Conservation (phyloP, 2,888 invertebrate species). For the Limenitis camilla region DNA sequence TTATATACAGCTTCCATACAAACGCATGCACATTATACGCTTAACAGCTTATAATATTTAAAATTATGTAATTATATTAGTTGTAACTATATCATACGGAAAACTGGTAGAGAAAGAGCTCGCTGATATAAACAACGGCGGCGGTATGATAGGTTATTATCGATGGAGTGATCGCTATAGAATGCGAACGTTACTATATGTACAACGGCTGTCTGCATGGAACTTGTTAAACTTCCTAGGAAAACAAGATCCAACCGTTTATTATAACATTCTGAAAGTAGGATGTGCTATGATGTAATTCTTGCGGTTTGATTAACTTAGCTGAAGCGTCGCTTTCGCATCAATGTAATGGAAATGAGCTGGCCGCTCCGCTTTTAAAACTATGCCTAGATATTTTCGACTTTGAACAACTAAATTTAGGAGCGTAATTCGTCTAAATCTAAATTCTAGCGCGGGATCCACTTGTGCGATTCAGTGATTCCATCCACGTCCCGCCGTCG, state of each 20-base stretch:
- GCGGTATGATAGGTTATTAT: neutral
- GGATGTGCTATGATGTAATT: constrained; percentile 35
- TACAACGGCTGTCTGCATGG: constrained; percentile 13
- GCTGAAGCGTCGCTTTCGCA: constrained; percentile 40
- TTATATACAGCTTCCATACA: constrained; percentile 17
- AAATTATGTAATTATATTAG: too few species aligned
- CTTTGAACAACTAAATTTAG: constrained; percentile 24
- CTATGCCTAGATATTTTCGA: neutral
- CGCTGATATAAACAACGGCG: neutral
- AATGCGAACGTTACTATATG: constrained; percentile 16
- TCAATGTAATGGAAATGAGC: constrained; percentile 46
- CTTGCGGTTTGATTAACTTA: constrained; percentile 39
- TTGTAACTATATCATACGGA: too few species aligned
- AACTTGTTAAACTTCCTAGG: constrained; percentile 38
- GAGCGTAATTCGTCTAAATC: constrained; percentile 26
- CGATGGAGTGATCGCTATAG: constrained; percentile 5
- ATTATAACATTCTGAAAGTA: constrained; percentile 23
- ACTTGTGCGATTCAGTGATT: constrained; percentile 46
- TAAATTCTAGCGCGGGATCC: constrained; percentile 34
- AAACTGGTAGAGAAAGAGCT: neutral
- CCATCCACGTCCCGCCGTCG: constrained; percentile 49
- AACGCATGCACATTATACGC: constrained; percentile 43
- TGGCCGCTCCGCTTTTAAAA: constrained; percentile 29
- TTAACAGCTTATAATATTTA: too few species aligned
- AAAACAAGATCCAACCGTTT: constrained; percentile 25